phyloP scores from a whole-genome alignment of 2,888 invertebrate species.

The Blastobasis adustella region DNA sequence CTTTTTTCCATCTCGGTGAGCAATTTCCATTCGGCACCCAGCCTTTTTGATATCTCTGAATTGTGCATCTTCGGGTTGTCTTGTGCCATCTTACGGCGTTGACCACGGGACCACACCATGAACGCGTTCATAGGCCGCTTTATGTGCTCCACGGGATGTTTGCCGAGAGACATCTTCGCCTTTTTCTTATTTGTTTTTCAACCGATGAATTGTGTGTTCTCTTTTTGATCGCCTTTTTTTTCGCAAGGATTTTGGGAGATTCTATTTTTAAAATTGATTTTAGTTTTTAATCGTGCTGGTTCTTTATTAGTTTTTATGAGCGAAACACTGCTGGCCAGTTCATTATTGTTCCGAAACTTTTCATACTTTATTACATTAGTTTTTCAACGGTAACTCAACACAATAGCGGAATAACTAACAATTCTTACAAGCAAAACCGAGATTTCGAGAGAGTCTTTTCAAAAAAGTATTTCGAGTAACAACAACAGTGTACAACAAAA shows the following conservation, averaged over 20 bases:
- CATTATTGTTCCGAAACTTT: background rate
- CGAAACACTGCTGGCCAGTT: constrained; percentile 1
- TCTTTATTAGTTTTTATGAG: background rate
- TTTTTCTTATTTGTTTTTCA: too few species aligned
- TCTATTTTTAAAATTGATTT: background rate
- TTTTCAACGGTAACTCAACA: background rate
- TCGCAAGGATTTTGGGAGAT: background rate
- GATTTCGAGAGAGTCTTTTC: background rate
- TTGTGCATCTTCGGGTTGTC: constrained; percentile 97
- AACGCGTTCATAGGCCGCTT: constrained; percentile 97
- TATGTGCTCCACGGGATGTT: constrained; percentile 81
- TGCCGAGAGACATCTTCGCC: constrained; percentile 55
- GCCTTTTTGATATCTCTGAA: constrained; percentile 90
- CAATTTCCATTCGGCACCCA: constrained; percentile 92
- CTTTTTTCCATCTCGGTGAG: constrained; percentile 89
- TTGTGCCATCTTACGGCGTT: constrained; percentile 92
- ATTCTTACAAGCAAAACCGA: background rate
- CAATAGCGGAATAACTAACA: background rate
- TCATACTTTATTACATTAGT: background rate
- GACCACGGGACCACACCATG: constrained; percentile 95
- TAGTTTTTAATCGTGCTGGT: background rate
- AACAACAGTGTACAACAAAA: constrained; percentile 14
- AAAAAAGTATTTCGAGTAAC: background rate
- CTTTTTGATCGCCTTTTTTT: background rate
- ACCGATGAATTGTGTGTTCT: too few species aligned